Conservation (phyloP, 2,888 invertebrate genomes). For the Agelastica alni region DNA sequence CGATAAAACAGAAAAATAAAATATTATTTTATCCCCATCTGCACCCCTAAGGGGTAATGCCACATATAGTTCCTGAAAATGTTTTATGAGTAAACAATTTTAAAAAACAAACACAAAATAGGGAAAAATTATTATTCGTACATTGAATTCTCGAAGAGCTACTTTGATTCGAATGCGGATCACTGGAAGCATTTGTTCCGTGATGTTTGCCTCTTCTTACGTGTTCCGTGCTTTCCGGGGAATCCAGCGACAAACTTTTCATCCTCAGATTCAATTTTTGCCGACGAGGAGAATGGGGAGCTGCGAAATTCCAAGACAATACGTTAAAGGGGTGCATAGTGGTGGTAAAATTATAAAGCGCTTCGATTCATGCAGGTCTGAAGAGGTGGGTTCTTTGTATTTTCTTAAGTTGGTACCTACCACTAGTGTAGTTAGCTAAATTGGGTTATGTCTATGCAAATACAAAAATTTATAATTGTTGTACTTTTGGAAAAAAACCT, state of each 20-base stretch:
- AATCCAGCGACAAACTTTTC: slow-evolving; percentile 97
- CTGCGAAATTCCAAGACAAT: slow-evolving; percentile 55
- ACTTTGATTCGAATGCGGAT: slow-evolving; percentile 60
- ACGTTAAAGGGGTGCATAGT: not conserved
- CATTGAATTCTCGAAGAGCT: slow-evolving; percentile 66
- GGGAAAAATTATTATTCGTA: slow-evolving; percentile 51
- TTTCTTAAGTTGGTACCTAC: slow-evolving; percentile 2
- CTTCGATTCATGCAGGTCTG: slow-evolving; percentile 9
- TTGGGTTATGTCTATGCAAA: no score
- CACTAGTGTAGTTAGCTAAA: no score
- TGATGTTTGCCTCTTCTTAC: slow-evolving; percentile 64
- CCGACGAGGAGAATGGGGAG: slow-evolving; percentile 93
- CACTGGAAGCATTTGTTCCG: slow-evolving; percentile 51
- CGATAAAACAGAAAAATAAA: no score
- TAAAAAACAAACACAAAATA: not conserved
- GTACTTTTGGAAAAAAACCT: no score
- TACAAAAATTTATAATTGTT: no score
- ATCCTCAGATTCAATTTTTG: slow-evolving; percentile 96
- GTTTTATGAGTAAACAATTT: no score
- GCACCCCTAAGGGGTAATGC: no score
- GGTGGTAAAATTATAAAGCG: no score
- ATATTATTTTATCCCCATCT: no score
- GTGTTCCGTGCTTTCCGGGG: slow-evolving; percentile 89
- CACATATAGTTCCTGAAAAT: no score
- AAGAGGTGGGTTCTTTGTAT: not conserved